phyloP scores from a whole-genome alignment of 2,888 invertebrate genomes.

The Oeneis ivallda region DNA sequence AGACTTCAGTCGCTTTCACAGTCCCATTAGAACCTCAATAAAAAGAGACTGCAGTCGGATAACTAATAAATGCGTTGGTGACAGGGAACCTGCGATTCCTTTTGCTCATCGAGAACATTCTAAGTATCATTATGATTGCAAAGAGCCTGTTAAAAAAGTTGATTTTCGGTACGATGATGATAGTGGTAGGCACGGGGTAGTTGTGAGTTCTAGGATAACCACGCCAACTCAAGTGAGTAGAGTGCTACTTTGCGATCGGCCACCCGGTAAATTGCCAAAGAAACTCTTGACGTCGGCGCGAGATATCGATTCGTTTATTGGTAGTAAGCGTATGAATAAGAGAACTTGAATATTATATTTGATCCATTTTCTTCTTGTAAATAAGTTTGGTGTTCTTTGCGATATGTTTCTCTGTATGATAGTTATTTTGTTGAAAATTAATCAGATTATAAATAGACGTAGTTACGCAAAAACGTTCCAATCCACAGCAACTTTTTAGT shows the following conservation, averaged over 20 bases:
- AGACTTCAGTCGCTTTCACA: slow-evolving; percentile 11
- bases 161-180: slow-evolving; percentile 41
- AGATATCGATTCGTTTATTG: slow-evolving; percentile 46
- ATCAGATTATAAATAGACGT: no score
- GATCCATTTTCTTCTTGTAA: slow-evolving; percentile 10
- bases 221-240: slow-evolving; percentile 33
- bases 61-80: background rate
- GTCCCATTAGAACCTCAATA: slow-evolving; percentile 6
- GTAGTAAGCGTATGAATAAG: slow-evolving; percentile 11
- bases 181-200: slow-evolving; percentile 33
- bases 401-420: background rate
- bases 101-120: slow-evolving; percentile 52
- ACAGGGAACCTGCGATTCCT: slow-evolving; percentile 46
- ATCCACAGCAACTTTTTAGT: no score
- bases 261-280: slow-evolving; percentile 47
- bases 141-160: slow-evolving; percentile 35
- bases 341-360: slow-evolving; percentile 2
- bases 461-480: no score
- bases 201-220: slow-evolving; percentile 36
- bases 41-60: slow-evolving; percentile 19
- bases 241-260: slow-evolving; percentile 34
- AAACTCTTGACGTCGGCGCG: slow-evolving; percentile 53
- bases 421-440: background rate
- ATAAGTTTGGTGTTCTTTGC: background rate
- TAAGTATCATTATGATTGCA: slow-evolving; percentile 58